Evolutionary conservation across 2,113 vertebrate genomes (phyloP), one percentile per base, ranked within the genome.

Genomic region (Phycodurus eques): DNA sequence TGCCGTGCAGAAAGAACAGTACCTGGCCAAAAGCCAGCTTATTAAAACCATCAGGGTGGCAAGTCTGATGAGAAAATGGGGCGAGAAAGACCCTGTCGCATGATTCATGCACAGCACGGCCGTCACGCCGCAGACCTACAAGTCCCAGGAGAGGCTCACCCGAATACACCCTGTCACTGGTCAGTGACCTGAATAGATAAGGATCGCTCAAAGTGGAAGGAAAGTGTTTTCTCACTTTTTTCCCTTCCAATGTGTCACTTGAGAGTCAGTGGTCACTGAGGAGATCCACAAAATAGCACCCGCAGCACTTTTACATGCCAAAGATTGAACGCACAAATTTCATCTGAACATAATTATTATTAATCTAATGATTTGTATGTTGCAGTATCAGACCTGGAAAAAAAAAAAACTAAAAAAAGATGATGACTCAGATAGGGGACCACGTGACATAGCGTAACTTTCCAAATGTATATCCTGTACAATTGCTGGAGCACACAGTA

Each of bases 161-260:
- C 72, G 74, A 80, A 68, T 62, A 70, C 80, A 68, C 53, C 74
- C 76, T 51, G 71, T 72, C 80, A 76, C 81, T 78, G 74, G 79
- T 59, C 64, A 80, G 15, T 65, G 72, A 86, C 79, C 85, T 76
- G 42, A 54, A 64, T 68, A 73, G 72, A 79, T 83, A 67, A 73
- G 42, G 70, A 60, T 56, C 43, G 47, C 42, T 64, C 35, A 17
- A 46, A 57, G 51, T 75, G 49, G 44, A 73, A 27, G 62, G 17
- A 51, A 61, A 78, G 72, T 57, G 59, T 20, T 61, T 54, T 73
- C 69, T 67, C 75, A 67, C 59, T 66, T 56, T 64, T 33, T n/a
- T 27, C 33, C 51, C 33, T n/a, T 33, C 33, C 51, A 60, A 57
- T 51, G 19, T 68, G 62, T 69, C 74, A 72, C 65, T 54, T 51